A percentile compares a stretch with the other conserved stretches of the same genome.
phyloP scores from a whole-genome alignment of 2,888 invertebrate genomes.

The Xestia c-nigrum region DNA sequence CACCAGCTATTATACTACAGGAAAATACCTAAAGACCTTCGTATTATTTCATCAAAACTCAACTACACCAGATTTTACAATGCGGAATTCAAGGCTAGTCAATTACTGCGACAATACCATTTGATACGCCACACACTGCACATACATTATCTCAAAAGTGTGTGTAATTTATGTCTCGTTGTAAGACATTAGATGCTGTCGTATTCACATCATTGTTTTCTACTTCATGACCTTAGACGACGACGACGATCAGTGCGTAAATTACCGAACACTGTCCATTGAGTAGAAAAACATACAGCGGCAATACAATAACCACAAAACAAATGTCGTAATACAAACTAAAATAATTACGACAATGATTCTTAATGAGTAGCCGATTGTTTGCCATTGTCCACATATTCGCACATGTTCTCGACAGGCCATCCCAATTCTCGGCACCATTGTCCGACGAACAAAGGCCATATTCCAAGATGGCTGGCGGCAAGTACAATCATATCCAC shows the following conservation, averaged over 20 bases:
- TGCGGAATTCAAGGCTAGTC: slow-evolving; percentile 27
- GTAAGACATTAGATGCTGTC: slow-evolving; percentile 22
- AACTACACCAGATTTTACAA: background rate
- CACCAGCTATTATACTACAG: background rate
- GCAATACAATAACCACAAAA: slow-evolving; percentile 53
- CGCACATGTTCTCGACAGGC: slow-evolving; percentile 76
- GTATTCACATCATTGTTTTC: slow-evolving; percentile 54
- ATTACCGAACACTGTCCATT: slow-evolving; percentile 47
- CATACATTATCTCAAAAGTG: slow-evolving; percentile 35
- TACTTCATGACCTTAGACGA: slow-evolving; percentile 42
- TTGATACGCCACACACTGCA: slow-evolving; percentile 18
- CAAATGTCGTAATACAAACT: slow-evolving; percentile 64
- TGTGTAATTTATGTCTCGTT: slow-evolving; percentile 37
- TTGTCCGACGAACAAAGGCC: slow-evolving; percentile 84
- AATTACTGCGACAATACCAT: slow-evolving; percentile 25
- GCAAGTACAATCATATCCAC: slow-evolving; percentile 63
- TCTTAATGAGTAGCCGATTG: slow-evolving; percentile 78
- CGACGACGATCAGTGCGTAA: slow-evolving; percentile 46
- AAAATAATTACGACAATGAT: slow-evolving; percentile 68
- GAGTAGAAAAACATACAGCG: slow-evolving; percentile 48
- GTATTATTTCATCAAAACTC: slow-evolving; percentile 21
- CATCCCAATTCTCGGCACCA: slow-evolving; percentile 84
- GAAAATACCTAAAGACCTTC: slow-evolving; percentile 3
- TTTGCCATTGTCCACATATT: slow-evolving; percentile 80
- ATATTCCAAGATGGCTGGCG: slow-evolving; percentile 75